A percentile compares a stretch with the other conserved stretches of the same genome.
These are phyloP conservation scores for Lutraria lutraria DNA, from an alignment of 2,888 invertebrate species.

Conservation along the genomic window DNA sequence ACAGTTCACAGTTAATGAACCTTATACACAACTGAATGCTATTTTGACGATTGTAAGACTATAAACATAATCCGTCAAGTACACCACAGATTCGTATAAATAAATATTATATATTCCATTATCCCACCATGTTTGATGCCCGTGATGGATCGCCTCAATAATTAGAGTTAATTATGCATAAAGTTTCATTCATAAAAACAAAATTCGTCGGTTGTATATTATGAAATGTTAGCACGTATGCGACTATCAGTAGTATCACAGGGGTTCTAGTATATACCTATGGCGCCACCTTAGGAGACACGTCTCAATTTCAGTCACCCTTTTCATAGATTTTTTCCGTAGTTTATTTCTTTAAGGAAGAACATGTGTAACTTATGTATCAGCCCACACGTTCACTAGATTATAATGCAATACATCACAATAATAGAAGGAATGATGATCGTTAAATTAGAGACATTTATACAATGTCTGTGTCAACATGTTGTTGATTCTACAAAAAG, in stretches of 20 bases:
- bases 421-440: background rate
- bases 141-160: background rate
- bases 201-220: background rate
- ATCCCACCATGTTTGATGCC: background rate
- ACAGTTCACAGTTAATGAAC: no score
- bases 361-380: background rate
- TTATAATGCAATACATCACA: background rate
- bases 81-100: no score
- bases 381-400: background rate
- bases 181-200: slow-evolving; percentile 9
- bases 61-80: no score
- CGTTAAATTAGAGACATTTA: background rate
- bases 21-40: background rate
- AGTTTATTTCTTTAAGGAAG: background rate
- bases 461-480: background rate
- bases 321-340: background rate
- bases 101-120: background rate
- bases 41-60: background rate
- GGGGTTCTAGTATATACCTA: background rate
- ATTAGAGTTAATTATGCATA: slow-evolving; percentile 10
- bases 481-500: background rate
- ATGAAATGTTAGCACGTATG: background rate
- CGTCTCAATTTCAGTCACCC: background rate
- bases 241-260: background rate
- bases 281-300: background rate